Evolutionary conservation across 2,888 invertebrate species (phyloP).

Genomic region (Hipparchia semele): DNA sequence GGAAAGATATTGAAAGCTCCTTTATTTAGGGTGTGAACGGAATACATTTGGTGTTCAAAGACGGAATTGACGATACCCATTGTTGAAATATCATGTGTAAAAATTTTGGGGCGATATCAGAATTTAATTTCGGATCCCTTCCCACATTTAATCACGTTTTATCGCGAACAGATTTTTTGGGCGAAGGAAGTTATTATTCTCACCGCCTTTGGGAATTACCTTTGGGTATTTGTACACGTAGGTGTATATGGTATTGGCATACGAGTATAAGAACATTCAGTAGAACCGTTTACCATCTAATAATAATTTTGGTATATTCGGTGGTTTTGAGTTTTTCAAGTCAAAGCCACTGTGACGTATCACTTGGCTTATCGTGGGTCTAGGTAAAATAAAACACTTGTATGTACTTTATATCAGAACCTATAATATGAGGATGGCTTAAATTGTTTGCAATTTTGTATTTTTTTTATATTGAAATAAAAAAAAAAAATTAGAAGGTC

Average conservation of each 20-base stretch:
- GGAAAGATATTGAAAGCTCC: constrained; percentile 11
- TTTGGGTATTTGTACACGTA: constrained; percentile 36
- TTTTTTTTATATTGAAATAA: no score
- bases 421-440: no score
- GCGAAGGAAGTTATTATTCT: constrained; percentile 53
- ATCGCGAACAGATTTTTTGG: constrained; percentile 43
- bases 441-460: no score
- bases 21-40: constrained; percentile 19
- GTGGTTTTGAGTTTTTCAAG: not conserved
- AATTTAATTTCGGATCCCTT: constrained; percentile 44
- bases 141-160: constrained; percentile 50
- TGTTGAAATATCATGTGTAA: constrained; percentile 30
- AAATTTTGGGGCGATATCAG: constrained; percentile 40
- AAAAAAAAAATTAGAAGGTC: no score
- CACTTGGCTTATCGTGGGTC: no score
- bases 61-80: constrained; percentile 5
- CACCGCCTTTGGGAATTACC: constrained; percentile 55
- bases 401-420: no score
- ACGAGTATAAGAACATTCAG: not conserved
- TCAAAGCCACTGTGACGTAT: no score
- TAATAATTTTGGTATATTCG: not conserved
- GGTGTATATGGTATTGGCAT: constrained; percentile 11
- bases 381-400: no score
- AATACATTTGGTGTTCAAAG: constrained; percentile 14
- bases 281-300: not conserved